Base-by-base conservation (phyloP, 2,888 invertebrate species). In the Drosophila melanosoma region DNA sequence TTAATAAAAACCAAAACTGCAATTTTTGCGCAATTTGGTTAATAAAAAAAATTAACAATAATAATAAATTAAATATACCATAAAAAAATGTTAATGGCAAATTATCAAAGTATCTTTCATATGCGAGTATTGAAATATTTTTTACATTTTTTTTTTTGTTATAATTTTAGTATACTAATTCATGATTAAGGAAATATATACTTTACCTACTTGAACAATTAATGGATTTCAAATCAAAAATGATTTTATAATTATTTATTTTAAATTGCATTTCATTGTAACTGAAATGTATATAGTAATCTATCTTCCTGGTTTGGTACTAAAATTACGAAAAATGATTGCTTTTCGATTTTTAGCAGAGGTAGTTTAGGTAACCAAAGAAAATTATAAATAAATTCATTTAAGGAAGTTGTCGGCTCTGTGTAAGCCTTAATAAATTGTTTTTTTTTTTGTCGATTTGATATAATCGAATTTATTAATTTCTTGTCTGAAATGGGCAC, bases 1-100 rank as follows among this genome's bases (percentile, higher is more conserved):
- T 62, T 61, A 67, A 51, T 56, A 49, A 57, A 40, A 15, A 6
- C 52, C 48, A 48, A 20, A 64, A 65, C 49, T 42, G 10, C 20
- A 45, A 26, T 38, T 67, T 32, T 70, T 20, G 56, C 36, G 26
- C 32, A 11, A 58, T 52, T 40, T 51, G 15, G 20, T n/a, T n/a
- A 40, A 51, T 8, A 8, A 10, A n/a, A 35, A 49, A 12, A 12
- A 40, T 40, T 29, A 32, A 3, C 7, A 29, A 29, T 40, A 12
- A 26, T 7, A 20, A 29, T 20, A 26, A 48, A 20, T 42, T 11
- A 26, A 5, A 51, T 42, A 35, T 12, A 8, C 7, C 57, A 57
- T 29, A 12, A 35, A 40, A 26, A 26, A 42, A n/a, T 23, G 20
- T 29, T n/a, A 26, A 26, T 17, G 29, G 12, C 38, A 38, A 6